These are phyloP conservation scores for Tipula confusa DNA, from an alignment of 2,888 invertebrate genomes.

Conservation along the genomic window DNA sequence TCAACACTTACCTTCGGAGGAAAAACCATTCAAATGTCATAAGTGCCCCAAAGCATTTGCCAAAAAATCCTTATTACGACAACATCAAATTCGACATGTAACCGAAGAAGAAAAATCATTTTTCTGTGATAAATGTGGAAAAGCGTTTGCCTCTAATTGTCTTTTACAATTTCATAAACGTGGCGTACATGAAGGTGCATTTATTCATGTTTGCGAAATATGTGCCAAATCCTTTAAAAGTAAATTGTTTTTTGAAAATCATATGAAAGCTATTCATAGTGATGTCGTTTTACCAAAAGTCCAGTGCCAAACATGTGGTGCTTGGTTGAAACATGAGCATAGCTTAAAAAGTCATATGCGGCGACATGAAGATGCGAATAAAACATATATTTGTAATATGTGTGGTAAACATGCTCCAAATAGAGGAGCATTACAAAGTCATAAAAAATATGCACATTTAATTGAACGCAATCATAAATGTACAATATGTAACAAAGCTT, in stretches of 20 bases:
- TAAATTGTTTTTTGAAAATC: constrained; percentile 44
- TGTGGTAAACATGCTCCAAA: constrained; percentile 42
- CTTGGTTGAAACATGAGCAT: constrained; percentile 47
- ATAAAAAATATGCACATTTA: constrained; percentile 46
- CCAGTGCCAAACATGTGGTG: constrained; percentile 46
- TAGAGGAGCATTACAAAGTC: constrained; percentile 44
- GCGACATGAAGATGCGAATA: constrained; percentile 43
- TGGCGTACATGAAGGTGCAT: constrained; percentile 35
- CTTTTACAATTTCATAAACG: constrained; percentile 43
- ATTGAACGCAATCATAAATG: constrained; percentile 44
- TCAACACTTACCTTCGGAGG: constrained; percentile 36
- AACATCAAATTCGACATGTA: constrained; percentile 38
- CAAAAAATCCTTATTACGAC: constrained; percentile 38
- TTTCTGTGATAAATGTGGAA: constrained; percentile 45
- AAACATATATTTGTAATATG: constrained; percentile 43
- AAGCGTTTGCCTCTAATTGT: constrained; percentile 44
- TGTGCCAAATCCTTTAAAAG: constrained; percentile 48
- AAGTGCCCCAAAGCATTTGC: constrained; percentile 38
- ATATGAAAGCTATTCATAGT: constrained; percentile 42
- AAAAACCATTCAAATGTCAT: constrained; percentile 37
- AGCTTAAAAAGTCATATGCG: constrained; percentile 47
- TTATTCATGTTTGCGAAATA: constrained; percentile 39
- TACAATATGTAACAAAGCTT: constrained; percentile 46
- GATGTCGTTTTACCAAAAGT: constrained; percentile 44
- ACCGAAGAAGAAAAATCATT: constrained; percentile 37